Percentiles rank a stretch among this genome's conserved stretches.
Evolutionary conservation across 2,888 invertebrate genomes (phyloP).

Genomic region (Drosophila nr. perissopoda): DNA sequence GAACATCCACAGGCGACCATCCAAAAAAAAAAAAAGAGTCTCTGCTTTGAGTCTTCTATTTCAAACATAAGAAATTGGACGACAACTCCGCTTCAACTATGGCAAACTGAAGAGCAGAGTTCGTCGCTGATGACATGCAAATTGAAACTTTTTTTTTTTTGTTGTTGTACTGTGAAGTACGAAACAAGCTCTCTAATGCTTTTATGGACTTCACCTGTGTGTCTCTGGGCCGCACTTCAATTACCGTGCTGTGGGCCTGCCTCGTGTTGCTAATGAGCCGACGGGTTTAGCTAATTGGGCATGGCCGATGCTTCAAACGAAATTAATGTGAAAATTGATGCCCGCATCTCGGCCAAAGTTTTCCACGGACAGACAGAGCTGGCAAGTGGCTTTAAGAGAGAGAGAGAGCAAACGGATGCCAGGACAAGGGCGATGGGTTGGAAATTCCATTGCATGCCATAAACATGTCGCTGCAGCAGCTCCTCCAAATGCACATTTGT

Average conservation of each 20-base stretch:
- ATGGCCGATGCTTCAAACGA: slow-evolving; percentile 47
- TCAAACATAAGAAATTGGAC: not conserved
- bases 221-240: slow-evolving; percentile 9
- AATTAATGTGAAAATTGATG: slow-evolving; percentile 67
- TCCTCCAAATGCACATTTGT: not conserved
- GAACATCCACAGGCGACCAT: not conserved
- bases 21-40: not conserved
- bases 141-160: slow-evolving; percentile 28
- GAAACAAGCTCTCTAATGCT: slow-evolving; percentile 28
- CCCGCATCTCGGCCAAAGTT: slow-evolving; percentile 16
- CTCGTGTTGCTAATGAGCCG: slow-evolving; percentile 65
- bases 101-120: not conserved
- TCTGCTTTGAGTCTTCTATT: not conserved
- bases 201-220: slow-evolving; percentile 19
- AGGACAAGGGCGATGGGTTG: slow-evolving; percentile 1
- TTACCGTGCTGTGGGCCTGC: slow-evolving; percentile 16
- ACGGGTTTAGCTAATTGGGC: slow-evolving; percentile 56
- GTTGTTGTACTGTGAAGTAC: not conserved
- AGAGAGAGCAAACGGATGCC: not conserved
- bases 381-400: not conserved
- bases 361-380: not conserved
- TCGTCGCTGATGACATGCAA: slow-evolving; percentile 26
- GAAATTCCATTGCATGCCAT: slow-evolving; percentile 45
- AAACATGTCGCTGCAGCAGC: slow-evolving; percentile 39
- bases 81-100: not conserved